Evolutionary conservation across 1,140 invertebrate genomes (phyloP).

Genomic region (Bombus balteatus): DNA sequence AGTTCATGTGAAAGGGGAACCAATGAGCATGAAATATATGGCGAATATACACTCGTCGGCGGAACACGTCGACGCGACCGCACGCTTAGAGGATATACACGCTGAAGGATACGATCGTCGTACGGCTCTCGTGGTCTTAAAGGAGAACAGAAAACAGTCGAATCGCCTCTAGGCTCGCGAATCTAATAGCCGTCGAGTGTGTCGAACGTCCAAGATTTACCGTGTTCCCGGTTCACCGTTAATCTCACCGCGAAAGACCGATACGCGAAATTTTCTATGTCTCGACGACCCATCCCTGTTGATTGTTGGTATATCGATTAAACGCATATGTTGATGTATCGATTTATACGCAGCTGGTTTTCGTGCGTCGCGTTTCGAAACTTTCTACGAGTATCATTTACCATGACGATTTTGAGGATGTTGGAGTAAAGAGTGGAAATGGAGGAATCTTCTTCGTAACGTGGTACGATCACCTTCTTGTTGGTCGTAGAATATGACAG

Average conservation of each 20-base stretch:
- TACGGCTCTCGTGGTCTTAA: background rate
- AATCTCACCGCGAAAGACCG: background rate
- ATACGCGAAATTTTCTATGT: slow-evolving; percentile 7
- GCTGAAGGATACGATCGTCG: background rate
- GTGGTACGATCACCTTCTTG: too few species aligned
- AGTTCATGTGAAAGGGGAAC: slow-evolving; percentile 80
- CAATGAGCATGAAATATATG: slow-evolving; percentile 75
- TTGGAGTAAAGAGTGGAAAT: too few species aligned
- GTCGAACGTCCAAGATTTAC: slow-evolving; percentile 10
- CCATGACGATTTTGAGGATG: too few species aligned
- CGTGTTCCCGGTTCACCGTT: background rate
- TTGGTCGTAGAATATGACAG: too few species aligned
- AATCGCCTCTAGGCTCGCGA: background rate
- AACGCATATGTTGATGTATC: too few species aligned
- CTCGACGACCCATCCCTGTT: too few species aligned
- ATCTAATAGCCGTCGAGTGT: slow-evolving; percentile 15
- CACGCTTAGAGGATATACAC: slow-evolving; percentile 18
- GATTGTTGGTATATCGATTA: too few species aligned
- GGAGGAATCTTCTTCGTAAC: too few species aligned
- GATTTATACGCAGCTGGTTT: too few species aligned
- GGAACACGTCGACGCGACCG: slow-evolving; percentile 17
- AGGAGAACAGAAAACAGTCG: slow-evolving; percentile 1
- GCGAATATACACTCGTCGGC: slow-evolving; percentile 54
- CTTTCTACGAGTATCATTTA: too few species aligned
- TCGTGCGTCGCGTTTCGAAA: too few species aligned